phyloP scores from a whole-genome alignment of 2,113 vertebrate genomes.

The Drymodes brunneopygia region DNA sequence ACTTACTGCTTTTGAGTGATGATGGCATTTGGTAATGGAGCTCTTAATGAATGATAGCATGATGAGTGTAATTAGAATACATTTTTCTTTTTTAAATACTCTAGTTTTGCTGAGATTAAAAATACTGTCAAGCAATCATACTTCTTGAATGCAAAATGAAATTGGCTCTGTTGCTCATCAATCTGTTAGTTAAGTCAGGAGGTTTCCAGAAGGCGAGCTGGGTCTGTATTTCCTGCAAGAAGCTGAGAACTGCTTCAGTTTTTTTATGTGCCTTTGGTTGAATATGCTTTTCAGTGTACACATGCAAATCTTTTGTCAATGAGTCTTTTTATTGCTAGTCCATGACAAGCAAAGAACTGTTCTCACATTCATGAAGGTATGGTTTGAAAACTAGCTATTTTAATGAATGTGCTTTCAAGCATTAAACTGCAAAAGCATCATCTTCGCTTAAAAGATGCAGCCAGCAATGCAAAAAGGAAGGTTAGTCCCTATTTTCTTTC shows the following conservation, averaged over 20 bases:
- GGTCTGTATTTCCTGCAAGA: neutral
- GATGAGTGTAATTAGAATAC: slow-evolving; percentile 25
- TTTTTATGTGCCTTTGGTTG: neutral
- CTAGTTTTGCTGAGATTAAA: slow-evolving; percentile 12
- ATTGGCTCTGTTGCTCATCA: neutral
- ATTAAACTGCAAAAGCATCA: neutral
- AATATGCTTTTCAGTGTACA: neutral
- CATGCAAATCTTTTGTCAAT: neutral
- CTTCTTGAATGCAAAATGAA: neutral
- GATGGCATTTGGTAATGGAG: slow-evolving; percentile 25
- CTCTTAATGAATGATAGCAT: slow-evolving; percentile 19
- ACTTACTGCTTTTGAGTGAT: slow-evolving; percentile 13
- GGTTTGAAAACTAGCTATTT: neutral
- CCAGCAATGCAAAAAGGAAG: neutral
- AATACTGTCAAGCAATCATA: neutral
- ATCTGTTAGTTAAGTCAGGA: neutral
- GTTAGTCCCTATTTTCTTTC: neutral
- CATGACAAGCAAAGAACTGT: neutral
- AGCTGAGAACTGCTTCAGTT: neutral
- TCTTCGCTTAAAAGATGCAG: neutral
- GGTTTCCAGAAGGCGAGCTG: neutral
- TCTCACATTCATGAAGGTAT: neutral
- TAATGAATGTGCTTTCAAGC: neutral
- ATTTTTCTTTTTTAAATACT: slow-evolving; percentile 6
- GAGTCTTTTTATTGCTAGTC: neutral